Evolutionary conservation across 2,888 invertebrate species (phyloP).

Genomic region (Synanthedon myopaeformis): DNA sequence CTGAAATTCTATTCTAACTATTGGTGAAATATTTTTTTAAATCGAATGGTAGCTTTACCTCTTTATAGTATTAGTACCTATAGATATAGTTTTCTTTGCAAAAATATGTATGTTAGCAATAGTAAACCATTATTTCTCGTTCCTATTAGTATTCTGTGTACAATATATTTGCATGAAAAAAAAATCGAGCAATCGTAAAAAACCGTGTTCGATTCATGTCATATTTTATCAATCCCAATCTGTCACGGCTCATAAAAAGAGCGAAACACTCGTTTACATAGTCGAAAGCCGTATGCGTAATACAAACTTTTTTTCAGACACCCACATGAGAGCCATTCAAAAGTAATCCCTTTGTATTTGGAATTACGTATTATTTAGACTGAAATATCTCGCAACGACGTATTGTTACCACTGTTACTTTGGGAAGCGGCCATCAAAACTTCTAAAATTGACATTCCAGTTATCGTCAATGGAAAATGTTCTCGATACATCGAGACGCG

Average conservation of each 20-base stretch:
- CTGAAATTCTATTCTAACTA: too few relatives aligned
- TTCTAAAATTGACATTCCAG: slow-evolving; percentile 34
- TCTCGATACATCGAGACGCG: slow-evolving; percentile 24
- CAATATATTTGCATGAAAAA: background rate
- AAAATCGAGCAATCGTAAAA: background rate
- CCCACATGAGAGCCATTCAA: background rate
- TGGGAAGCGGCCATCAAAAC: slow-evolving; percentile 29
- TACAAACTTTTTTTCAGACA: background rate
- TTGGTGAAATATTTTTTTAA: too few relatives aligned
- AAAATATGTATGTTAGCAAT: too few relatives aligned
- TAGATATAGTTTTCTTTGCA: too few relatives aligned
- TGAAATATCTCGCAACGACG: background rate
- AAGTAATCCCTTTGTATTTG: background rate
- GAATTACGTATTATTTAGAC: background rate
- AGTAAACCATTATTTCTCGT: background rate
- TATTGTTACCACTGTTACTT: slow-evolving; percentile 8
- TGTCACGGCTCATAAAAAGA: slow-evolving; percentile 32
- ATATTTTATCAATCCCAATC: slow-evolving; percentile 23
- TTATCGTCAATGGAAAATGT: slow-evolving; percentile 24
- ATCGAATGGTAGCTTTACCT: too few relatives aligned
- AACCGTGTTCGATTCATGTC: background rate
- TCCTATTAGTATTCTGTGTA: background rate
- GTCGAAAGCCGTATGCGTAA: background rate
- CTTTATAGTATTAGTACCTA: too few relatives aligned
- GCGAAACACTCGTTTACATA: slow-evolving; percentile 1